Conservation (phyloP, 2,113 vertebrate species). For the Coptodon rendalli region DNA sequence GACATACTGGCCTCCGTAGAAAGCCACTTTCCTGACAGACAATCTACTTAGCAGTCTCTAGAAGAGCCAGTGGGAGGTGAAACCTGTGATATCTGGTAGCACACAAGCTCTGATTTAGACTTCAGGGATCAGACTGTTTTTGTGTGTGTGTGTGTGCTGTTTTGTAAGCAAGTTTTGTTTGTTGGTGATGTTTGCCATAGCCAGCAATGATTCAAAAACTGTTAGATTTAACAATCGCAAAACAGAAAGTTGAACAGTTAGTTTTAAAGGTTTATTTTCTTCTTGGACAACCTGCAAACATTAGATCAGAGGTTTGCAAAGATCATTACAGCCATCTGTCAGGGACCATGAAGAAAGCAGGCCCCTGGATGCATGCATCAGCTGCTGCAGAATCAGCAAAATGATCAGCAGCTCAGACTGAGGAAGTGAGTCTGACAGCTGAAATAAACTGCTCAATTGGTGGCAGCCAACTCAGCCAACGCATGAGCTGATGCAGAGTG, state of each 20-base stretch:
- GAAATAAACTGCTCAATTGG: conserved; percentile 27
- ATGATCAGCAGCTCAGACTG: neutral
- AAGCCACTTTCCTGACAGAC: conserved; percentile 4
- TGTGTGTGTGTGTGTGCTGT: neutral
- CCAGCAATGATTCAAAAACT: neutral
- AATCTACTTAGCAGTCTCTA: neutral
- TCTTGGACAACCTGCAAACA: neutral
- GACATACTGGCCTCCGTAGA: conserved; percentile 5
- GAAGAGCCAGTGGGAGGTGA: neutral
- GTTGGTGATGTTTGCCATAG: neutral
- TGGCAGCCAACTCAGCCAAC: neutral
- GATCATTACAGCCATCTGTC: neutral
- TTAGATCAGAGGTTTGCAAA: neutral
- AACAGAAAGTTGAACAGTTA: neutral
- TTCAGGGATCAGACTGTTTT: neutral
- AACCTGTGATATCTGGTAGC: neutral
- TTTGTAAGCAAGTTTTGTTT: neutral
- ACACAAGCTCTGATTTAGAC: neutral
- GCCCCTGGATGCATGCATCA: neutral
- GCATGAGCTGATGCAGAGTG: neutral
- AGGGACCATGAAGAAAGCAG: neutral
- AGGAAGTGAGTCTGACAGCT: conserved; percentile 20
- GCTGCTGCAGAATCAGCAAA: conserved; percentile 14
- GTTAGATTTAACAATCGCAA: neutral
- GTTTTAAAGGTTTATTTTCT: neutral